These are phyloP conservation scores for Plectrocnemia conspersa DNA, from an alignment of 1,140 invertebrate genomes.

Conservation along the genomic window DNA sequence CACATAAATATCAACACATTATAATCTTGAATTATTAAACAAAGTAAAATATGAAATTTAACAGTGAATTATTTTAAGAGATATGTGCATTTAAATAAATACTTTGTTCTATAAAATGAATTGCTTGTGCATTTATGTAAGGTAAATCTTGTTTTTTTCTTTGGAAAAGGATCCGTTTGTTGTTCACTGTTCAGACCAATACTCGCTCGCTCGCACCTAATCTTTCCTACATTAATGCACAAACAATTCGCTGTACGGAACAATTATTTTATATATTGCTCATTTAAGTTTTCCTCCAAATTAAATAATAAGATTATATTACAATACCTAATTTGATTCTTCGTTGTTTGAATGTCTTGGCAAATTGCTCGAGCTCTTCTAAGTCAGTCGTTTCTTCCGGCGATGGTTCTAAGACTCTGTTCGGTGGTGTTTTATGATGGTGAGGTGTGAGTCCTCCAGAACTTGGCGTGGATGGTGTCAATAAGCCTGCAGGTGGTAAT, in stretches of 20 bases:
- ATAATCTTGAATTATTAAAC: not conserved
- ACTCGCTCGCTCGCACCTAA: too few species aligned
- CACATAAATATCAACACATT: constrained; percentile 35
- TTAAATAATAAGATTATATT: too few species aligned
- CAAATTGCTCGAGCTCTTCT: constrained; percentile 94
- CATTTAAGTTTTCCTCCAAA: too few species aligned
- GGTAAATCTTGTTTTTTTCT: not conserved
- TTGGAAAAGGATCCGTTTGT: too few species aligned
- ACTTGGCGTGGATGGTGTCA: constrained; percentile 56
- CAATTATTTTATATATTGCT: too few species aligned
- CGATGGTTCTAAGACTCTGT: constrained; percentile 66
- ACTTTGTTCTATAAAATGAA: too few species aligned
- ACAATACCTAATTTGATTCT: constrained; percentile 84
- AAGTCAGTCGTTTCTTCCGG: constrained; percentile 91
- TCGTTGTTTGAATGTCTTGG: constrained; percentile 93
- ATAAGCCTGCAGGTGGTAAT: constrained; percentile 47
- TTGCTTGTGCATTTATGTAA: too few species aligned
- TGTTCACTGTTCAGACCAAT: not conserved
- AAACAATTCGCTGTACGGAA: too few species aligned
- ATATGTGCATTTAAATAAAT: too few species aligned
- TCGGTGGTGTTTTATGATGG: constrained; percentile 53
- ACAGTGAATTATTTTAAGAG: too few species aligned
- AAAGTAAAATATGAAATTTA: too few species aligned
- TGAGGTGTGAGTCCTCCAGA: constrained; percentile 50
- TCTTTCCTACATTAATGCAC: too few species aligned